Base-by-base conservation (phyloP, 1,140 invertebrate species). In the Anthonomus grandis region DNA sequence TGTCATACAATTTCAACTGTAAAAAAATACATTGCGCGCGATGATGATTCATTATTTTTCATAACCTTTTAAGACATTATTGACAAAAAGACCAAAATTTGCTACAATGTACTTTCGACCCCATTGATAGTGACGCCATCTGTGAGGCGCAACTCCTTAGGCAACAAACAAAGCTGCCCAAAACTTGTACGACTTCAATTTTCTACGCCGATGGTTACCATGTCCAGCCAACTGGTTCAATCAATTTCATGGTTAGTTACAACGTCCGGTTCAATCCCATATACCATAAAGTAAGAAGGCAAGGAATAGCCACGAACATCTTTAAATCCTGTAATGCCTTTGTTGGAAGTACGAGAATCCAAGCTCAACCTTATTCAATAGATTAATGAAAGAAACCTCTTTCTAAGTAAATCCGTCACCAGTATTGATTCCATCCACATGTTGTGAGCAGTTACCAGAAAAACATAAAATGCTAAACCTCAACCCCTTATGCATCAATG, bases 231-330 rank as follows among this genome's bases (percentile, higher is more conserved):
- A n/a, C n/a, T n/a, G n/a, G 8, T 63, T 12, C 24, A 13, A 3
- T 19, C 12, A 8, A 63, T 60, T 22, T 23, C 34, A 9, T 60
- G 57, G 57, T 18, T 60, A 27, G 41, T 60, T 25, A 52, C 41
- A 3, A 19, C 55, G 2, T 42, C 45, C 2, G 18, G 49, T 4
- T 36, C 44, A 12, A 13, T 59, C 12, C 51, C 57, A 8, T 21
- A 50, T 3, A 62, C 57, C 1, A 25, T 60, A 5, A 60, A 45
- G 51, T 60, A 41, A 19, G 10, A 4, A 34, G 12, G n/a, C n/a
- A 24, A 36, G 13, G 21, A 55, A 39, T 19, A 18, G 21, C 13
- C 2, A 3, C 34, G 10, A 24, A 19, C 2, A 39, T 18, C 21
- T 15, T 27, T 9, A 31, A 3, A 3, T 13, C 12, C 13, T 58